Conservation (phyloP, 1,140 invertebrate species). For the Microplitis demolitor region DNA sequence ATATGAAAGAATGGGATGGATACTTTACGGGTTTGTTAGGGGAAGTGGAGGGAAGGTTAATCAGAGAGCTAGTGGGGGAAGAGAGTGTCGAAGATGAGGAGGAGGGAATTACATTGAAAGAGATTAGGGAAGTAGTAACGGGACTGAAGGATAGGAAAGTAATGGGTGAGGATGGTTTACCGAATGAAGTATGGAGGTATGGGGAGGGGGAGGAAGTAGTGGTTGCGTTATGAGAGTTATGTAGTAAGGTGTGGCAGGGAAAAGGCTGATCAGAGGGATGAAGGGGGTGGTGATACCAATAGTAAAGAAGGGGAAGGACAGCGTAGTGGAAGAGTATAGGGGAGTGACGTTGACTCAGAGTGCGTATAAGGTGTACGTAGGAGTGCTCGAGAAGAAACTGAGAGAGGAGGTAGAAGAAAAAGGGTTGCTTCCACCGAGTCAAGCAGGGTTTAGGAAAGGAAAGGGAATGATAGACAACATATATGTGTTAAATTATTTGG, state of each 20-base stretch:
- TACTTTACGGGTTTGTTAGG: background rate
- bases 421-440: background rate
- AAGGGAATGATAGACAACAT: conserved; percentile 1
- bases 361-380: background rate
- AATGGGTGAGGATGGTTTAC: conserved; percentile 1
- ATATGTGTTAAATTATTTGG: background rate
- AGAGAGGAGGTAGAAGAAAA: background rate
- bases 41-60: background rate
- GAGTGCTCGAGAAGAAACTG: background rate
- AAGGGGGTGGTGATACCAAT: background rate
- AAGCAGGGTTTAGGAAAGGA: conserved; percentile 2
- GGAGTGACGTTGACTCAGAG: background rate
- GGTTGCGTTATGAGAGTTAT: background rate
- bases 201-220: conserved; percentile 14
- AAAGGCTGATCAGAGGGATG: background rate
- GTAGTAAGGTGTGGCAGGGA: background rate
- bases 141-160: conserved; percentile 9
- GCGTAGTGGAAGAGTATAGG: background rate
- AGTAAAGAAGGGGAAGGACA: background rate
- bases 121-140: background rate
- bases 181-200: conserved; percentile 15
- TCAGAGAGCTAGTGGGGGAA: background rate
- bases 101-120: background rate
- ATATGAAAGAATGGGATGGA: background rate
- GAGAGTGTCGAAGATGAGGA: background rate